Evolutionary conservation across 2,113 vertebrate genomes (phyloP), one percentile per base, ranked within the genome.

Genomic region (Xenus cinereus): DNA sequence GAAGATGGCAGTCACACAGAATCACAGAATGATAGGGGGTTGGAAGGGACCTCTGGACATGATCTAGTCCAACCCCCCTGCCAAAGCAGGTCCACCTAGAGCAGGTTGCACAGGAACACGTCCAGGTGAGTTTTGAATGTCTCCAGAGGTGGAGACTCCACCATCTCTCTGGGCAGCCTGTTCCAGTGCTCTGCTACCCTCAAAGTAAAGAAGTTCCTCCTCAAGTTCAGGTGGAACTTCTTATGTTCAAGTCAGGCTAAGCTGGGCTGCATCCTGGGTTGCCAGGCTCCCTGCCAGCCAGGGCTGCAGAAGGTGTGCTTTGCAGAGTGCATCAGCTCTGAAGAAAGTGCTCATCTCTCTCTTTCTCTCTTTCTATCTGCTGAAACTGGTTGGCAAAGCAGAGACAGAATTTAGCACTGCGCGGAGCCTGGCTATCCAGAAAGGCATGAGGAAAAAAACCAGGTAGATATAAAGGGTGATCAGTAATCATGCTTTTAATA

Each of bases 401-500:
- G 57, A 77, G 78, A 53, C 63, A 66, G 51, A 87, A 92, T 57
- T 82, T 9, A 81, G 66, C 33, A 35, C 50, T 30, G 19, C 2
- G 3, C 10, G 5, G 33, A 71, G 11, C 39, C 23, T 76, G 30
- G 20, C 32, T 53, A 23, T 21, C 53, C 53, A 57, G 45, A 82
- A 85, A 73, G 37, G 28, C 43, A 82, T 77, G 63, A 66, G 32
- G 7, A 26, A 69, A 90, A 91, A 53, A 4, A 1, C 10, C 33
- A 53, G 86, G 14, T 24, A 54, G 72, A 90, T 87, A 68, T 77
- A 68, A 88, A 74, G 89, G 72, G n/a, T 81, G 90, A 84, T 94
- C 91, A 96, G 91, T 87, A 92, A 92, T 72, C 91, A 84, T 96
- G 95, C 92, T 59, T 97, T 97, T 96, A 97, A 93, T 97, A 90